These are phyloP conservation scores for Gymnobelideus leadbeateri DNA, from an alignment of 2,113 vertebrate genomes.

Conservation along the genomic window DNA sequence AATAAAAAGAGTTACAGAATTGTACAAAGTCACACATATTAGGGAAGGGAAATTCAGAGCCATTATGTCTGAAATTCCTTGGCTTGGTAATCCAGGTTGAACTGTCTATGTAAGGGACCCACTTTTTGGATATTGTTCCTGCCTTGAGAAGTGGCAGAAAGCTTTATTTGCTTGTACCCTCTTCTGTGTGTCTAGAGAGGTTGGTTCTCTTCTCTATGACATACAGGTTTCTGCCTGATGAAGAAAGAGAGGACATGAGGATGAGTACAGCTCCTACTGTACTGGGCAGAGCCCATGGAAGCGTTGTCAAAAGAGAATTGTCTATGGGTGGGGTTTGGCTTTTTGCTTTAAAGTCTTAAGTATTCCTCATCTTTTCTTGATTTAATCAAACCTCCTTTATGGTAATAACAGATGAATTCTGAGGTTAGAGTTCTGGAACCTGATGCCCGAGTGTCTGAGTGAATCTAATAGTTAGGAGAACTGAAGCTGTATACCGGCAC, in stretches of 20 bases:
- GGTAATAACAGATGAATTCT: background rate
- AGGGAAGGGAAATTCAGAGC: background rate
- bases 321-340: background rate
- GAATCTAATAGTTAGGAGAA: background rate
- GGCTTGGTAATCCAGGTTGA: background rate
- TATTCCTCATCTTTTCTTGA: background rate
- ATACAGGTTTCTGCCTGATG: background rate
- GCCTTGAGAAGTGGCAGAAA: background rate
- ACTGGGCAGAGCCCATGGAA: background rate
- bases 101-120: background rate
- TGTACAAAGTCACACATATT: background rate
- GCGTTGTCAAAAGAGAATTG: background rate
- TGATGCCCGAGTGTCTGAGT: background rate
- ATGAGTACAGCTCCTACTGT: background rate
- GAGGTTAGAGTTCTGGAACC: background rate
- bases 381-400: background rate
- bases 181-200: background rate
- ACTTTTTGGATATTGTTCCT: background rate
- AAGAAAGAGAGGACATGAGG: background rate
- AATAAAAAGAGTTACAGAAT: background rate
- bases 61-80: background rate
- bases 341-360: background rate
- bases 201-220: background rate
- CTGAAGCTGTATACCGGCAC: background rate
- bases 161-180: background rate